Base-by-base conservation (phyloP, 2,888 invertebrate genomes). In the Marronus borbonicus region DNA sequence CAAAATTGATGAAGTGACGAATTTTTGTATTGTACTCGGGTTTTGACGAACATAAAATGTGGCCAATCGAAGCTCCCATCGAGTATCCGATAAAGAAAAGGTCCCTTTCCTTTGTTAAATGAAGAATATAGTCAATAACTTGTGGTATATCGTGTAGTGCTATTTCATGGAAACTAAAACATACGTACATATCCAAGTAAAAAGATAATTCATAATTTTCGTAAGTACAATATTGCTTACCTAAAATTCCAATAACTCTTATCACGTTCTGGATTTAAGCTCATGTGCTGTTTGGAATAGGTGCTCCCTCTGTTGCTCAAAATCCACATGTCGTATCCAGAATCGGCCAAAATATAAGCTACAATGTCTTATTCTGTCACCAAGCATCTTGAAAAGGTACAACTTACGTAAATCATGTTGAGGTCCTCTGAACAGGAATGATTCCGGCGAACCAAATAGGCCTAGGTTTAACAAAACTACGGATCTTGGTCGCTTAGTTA, bases 71-170 rank as follows among this genome's bases (percentile, higher is more conserved):
- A 0, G 89, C 89, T 24, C 93, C 55, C 55, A 58, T 58, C 20
- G 55, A 58, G 84, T 93, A 93, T 0, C 93, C 93, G n/a, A 93
- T 86, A 85, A 92, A 93, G 81, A 88, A 89, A 10, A 94, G 80
- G 66, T 89, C 86, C 14, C 87, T 81, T 52, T 90, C 88, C 0
- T 89, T 88, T 0, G 93, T 92, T 28, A 81, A 81, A 1, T 87
- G 85, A 64, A 93, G 85, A 3, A 92, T 89, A 84, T 91, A 90
- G 83, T 93, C 91, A 39, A 94, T 89, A 83, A 89, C 90, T 0
- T 92, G 91, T 1, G 93, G 92, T 24, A 93, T 83, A 85, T 94
- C 93, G 84, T 91, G 90, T 65, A 88, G 82, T 0, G 92, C 93
- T 89, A 92, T 91, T 85, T 94, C 92, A 82, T 93, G 92, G 87